Conservation (phyloP, 1,140 invertebrate genomes). For the Drosophila sproati region DNA sequence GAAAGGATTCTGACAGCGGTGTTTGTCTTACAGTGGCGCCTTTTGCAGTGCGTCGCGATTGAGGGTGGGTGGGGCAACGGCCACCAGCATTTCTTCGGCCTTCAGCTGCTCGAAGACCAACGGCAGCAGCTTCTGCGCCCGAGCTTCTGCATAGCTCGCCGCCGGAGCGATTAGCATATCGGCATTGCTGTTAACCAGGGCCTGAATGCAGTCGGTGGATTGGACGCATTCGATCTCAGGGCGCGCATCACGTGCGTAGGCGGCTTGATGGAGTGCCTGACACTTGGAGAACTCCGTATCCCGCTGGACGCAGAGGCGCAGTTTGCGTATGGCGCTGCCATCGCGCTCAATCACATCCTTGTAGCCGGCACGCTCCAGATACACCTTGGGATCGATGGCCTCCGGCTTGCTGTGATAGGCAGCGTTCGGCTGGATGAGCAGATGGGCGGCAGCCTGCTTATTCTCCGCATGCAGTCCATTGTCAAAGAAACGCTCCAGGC, state of each 20-base stretch:
- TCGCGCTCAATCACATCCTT: slow-evolving; percentile 91
- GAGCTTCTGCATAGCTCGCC: slow-evolving; percentile 51
- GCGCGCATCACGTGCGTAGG: slow-evolving; percentile 90
- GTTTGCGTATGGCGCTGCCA: slow-evolving; percentile 76
- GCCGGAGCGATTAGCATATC: slow-evolving; percentile 55
- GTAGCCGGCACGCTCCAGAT: slow-evolving; percentile 90
- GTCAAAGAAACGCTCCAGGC: slow-evolving; percentile 76
- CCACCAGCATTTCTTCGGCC: slow-evolving; percentile 68
- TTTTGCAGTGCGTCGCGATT: slow-evolving; percentile 60
- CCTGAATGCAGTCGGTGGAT: slow-evolving; percentile 88
- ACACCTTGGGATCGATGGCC: slow-evolving; percentile 87
- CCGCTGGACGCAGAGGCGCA: slow-evolving; percentile 88
- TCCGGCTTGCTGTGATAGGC: slow-evolving; percentile 87
- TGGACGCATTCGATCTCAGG: slow-evolving; percentile 89
- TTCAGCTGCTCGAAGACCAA: slow-evolving; percentile 70
- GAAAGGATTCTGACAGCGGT: background rate
- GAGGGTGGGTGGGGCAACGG: slow-evolving; percentile 58
- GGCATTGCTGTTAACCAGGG: slow-evolving; percentile 84
- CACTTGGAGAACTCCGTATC: slow-evolving; percentile 89
- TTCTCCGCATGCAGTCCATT: slow-evolving; percentile 77
- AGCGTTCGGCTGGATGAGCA: slow-evolving; percentile 86
- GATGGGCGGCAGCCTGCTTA: slow-evolving; percentile 81
- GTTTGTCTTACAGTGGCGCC: slow-evolving; percentile 62
- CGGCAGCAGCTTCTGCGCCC: slow-evolving; percentile 56
- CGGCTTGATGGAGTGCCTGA: slow-evolving; percentile 87